These are phyloP conservation scores for human (Homo sapiens) DNA, from an alignment of 2,113 vertebrate genomes.

Conservation along the genomic window DNA sequence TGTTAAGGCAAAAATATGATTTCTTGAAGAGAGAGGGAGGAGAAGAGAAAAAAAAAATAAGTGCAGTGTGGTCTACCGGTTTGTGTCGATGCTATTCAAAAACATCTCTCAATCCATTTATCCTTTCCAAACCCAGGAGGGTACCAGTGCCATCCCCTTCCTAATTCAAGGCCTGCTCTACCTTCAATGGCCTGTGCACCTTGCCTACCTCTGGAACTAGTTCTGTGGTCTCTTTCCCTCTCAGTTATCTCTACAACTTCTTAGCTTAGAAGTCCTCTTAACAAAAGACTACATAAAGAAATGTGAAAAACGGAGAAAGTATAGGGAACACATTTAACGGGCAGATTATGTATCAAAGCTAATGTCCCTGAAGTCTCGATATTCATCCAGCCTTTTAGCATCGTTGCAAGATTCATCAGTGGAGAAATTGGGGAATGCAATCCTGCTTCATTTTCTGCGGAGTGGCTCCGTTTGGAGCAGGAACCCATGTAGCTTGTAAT, in stretches of 20 bases:
- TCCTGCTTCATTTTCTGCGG: not conserved
- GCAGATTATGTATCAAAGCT: not conserved
- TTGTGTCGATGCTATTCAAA: not conserved
- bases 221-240: not conserved
- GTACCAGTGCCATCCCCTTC: rapidly evolving
- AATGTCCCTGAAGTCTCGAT: not conserved
- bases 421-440: not conserved
- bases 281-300: not conserved
- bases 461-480: not conserved
- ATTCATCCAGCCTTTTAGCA: not conserved
- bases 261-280: not conserved
- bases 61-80: not conserved
- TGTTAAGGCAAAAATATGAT: not conserved
- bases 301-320: not conserved
- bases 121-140: not conserved
- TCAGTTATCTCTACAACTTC: not conserved
- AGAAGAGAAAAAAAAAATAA: not conserved
- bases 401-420: not conserved
- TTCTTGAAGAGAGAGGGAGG: not conserved
- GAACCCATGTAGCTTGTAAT: not conserved
- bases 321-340: not conserved
- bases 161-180: not conserved
- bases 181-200: not conserved
- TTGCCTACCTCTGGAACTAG: rapidly evolving
- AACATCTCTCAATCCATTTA: not conserved